A percentile compares a stretch with the other conserved stretches of the same genome.
Evolutionary conservation across 1,140 invertebrate genomes (phyloP).

Genomic region (Lethocerus indicus): DNA sequence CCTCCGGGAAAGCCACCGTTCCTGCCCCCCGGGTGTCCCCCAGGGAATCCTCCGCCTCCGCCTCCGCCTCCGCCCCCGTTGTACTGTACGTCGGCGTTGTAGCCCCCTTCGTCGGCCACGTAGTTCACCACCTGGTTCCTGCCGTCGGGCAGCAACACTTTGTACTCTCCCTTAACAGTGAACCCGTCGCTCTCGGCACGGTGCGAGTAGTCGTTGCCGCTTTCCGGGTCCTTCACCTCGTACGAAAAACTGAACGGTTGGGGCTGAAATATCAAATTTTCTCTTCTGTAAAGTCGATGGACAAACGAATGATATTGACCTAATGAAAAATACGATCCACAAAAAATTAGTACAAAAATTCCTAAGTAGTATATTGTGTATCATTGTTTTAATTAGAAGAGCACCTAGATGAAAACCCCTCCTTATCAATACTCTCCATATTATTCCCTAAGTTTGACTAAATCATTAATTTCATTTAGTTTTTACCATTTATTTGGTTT

Average conservation of each 20-base stretch:
- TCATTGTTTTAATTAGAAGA: no score
- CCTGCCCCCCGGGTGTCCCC: not conserved
- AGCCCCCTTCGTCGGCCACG: constrained; percentile 27
- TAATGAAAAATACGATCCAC: no score
- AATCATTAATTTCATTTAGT: no score
- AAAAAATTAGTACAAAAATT: no score
- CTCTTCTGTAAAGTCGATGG: no score
- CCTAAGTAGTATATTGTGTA: no score
- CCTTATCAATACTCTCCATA: no score
- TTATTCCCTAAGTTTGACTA: no score
- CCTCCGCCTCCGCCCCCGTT: constrained; percentile 22
- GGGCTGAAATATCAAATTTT: constrained; percentile 37
- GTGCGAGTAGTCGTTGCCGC: constrained; percentile 52
- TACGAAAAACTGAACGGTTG: constrained; percentile 66
- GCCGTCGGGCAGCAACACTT: constrained; percentile 55
- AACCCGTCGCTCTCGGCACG: constrained; percentile 55
- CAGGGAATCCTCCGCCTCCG: no score
- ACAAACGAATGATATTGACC: no score
- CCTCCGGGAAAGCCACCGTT: not conserved
- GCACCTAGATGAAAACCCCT: no score
- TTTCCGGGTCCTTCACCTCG: constrained; percentile 53
- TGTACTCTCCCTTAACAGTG: constrained; percentile 49
- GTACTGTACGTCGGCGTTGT: constrained; percentile 27
- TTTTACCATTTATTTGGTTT: no score
- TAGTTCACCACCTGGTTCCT: constrained; percentile 33